These are phyloP conservation scores for Bembecia ichneumoniformis DNA, from an alignment of 2,888 invertebrate genomes.

Conservation along the genomic window DNA sequence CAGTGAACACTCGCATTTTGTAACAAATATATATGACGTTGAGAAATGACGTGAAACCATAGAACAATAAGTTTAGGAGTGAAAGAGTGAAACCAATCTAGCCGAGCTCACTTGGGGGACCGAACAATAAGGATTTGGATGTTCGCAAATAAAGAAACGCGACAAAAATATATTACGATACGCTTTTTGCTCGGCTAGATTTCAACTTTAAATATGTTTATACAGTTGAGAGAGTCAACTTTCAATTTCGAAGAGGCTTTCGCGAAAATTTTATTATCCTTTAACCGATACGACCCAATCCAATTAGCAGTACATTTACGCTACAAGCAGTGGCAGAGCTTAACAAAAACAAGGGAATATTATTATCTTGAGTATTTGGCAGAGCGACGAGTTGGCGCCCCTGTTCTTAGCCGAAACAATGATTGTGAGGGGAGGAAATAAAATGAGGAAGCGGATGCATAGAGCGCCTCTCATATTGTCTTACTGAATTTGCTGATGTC, in stretches of 20 bases:
- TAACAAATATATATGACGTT: slow-evolving; percentile 40
- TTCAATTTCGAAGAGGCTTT: background rate
- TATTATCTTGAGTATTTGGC: slow-evolving; percentile 43
- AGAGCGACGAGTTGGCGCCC: slow-evolving; percentile 57
- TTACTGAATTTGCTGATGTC: slow-evolving; percentile 71
- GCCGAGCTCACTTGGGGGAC: slow-evolving; percentile 30
- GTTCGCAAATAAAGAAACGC: slow-evolving; percentile 14
- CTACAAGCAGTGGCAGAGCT: slow-evolving; percentile 31
- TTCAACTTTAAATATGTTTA: slow-evolving; percentile 1
- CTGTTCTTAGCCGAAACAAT: slow-evolving; percentile 52
- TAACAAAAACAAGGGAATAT: slow-evolving; percentile 53
- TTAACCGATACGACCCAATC: slow-evolving; percentile 29
- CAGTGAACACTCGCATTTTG: slow-evolving; percentile 24
- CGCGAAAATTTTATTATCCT: slow-evolving; percentile 21
- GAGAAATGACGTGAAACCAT: slow-evolving; percentile 58
- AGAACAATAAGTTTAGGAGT: slow-evolving; percentile 61
- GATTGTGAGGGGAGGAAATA: slow-evolving; percentile 55
- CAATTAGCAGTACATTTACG: slow-evolving; percentile 45
- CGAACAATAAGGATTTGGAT: slow-evolving; percentile 36
- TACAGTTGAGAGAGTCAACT: background rate
- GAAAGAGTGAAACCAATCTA: slow-evolving; percentile 63
- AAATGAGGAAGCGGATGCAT: slow-evolving; percentile 59
- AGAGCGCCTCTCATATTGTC: slow-evolving; percentile 64
- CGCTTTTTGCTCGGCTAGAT: slow-evolving; percentile 6
- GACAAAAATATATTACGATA: slow-evolving; percentile 5